Evolutionary conservation across 2,113 vertebrate species (phyloP), one percentile per base, ranked within the genome.

Genomic region (Drymodes brunneopygia): DNA sequence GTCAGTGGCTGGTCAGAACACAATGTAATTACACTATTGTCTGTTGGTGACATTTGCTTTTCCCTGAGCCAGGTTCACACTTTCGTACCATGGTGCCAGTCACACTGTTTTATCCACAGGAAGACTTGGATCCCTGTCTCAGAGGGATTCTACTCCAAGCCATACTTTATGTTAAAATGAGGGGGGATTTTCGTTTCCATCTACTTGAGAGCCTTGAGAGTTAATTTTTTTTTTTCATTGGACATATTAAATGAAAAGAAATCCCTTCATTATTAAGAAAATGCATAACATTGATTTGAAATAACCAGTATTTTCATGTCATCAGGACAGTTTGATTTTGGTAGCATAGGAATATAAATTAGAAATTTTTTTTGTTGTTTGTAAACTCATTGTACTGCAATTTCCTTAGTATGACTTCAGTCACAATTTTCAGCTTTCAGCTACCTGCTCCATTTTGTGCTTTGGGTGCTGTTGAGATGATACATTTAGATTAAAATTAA

Each of bases 181-280:
- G 16, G 6, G 11, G 1, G 0, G 0, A 0, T 8, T 42, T 22
- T 58, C 56, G 10, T 82, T 91, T 75, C 53, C 12, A 14, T 56
- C 35, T 88, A 21, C 23, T 79, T 54, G 21, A 74, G 29, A 85
- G 8, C 50, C 45, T 62, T 70, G 16, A 66, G 29, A 56, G 10
- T 65, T 78, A 24, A 62, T 22, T 71, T 48, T 67, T 88, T 77
- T 58, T 51, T 89, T 45, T 45, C 3, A 13, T 24, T 61, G 17
- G 23, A 36, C 21, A 8, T 70, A 31, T 1, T 78, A 62, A 58
- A 24, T 65, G 14, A 28, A 79, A 62, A 84, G 45, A 35, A n/a
- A 4, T 2, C n/a, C 18, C 6, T 42, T 42, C 0, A 2, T 3
- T 65, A 28, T 57, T 58, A 85, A 57, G 47, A 73, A 70, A 65